Base-by-base conservation (phyloP, 2,888 invertebrate species). In the Drosophila melanosoma region DNA sequence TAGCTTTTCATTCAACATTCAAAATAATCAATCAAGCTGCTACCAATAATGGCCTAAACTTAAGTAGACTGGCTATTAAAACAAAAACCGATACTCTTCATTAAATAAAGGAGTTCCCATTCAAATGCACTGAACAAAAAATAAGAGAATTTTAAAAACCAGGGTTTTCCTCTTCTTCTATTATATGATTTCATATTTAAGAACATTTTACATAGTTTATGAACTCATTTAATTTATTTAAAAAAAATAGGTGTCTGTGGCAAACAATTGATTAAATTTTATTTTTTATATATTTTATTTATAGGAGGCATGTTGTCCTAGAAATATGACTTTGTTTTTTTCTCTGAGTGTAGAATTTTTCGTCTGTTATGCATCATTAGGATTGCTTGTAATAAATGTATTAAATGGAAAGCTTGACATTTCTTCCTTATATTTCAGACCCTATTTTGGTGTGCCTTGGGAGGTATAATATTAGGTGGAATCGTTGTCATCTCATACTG, bases 401-500 rank as follows among this genome's bases (percentile, higher is more conserved):
- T 23, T 23, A 15, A 23, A 23, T 45, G 8, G 12, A 7, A 20
- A 45, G 12, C 6, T 11, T 20, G 23, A 7, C 15, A 29, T 26
- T 15, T 1, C 7, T 35, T 35, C 42, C 48, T 91, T 38, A 8
- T 45, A 51, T 91, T 92, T 26, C 89, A 93, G 93, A 92, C 91
- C 79, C 86, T 92, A 59, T 89, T 93, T 91, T 93, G 93, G 93
- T 93, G 93, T 92, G 92, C 91, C 88, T 90, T 93, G 74, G 93
- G 93, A 82, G 92, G 91, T 80, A 85, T 93, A 69, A 82, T 93
- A 83, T 88, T 93, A 85, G 93, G 92, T 75, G 91, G 92, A 76
- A 92, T 93, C 80, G 92, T 93, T 82, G 93, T 92, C 74, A 92
- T 93, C 79, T 93, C 93, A 81, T 93, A 92, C 75, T 93, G 93